Evolutionary conservation across 2,797 vertebrate species (phyloP), one percentile per base, ranked within the genome.

Genomic region (Chaetophractus vellerosus): DNA sequence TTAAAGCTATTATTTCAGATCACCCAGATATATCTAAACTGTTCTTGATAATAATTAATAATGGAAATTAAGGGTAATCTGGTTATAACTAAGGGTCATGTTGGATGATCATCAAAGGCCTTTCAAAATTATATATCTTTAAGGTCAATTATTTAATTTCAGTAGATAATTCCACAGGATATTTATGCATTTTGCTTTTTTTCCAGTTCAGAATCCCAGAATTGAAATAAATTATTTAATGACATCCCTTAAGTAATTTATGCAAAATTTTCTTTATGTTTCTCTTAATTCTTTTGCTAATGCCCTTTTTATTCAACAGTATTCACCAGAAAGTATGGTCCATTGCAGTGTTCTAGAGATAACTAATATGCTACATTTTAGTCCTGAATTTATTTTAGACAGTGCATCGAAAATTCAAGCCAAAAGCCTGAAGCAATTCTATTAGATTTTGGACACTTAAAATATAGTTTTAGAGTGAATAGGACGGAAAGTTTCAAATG

Each of bases 401-500:
- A 86, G 55, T 57, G 24, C 0, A 50, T 89, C 50, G 92, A 87
- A 91, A 91, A 96, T 91, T 87, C 92, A 94, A 93, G 78, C 16
- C 31, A 48, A 84, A 72, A 90, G 5, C 41, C 86, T 91, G 26
- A 86, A 93, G 48, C 74, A 92, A 93, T 84, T 97, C 55, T 89
- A 74, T 91, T 91, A 94, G 33, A 50, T 83, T 86, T 71, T 83
- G 63, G 63, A 95, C 84, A 88, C n/a, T 91, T 68, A 92, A 96
- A 95, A 86, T 91, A 95, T 92, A 74, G 68, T 92, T 94, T 79
- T 41, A 93, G 24, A 75, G 38, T 57, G n/a, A 87, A 10, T 15
- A 91, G 12, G 23, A 23, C 38, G 88, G 75, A 76, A 14, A 84
- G 28, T 90, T 75, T 90, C 45, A 74, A 90, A n/a, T 28, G 61